phyloP scores from a whole-genome alignment of 2,888 invertebrate genomes.

The Holacanthella duospinosa region DNA sequence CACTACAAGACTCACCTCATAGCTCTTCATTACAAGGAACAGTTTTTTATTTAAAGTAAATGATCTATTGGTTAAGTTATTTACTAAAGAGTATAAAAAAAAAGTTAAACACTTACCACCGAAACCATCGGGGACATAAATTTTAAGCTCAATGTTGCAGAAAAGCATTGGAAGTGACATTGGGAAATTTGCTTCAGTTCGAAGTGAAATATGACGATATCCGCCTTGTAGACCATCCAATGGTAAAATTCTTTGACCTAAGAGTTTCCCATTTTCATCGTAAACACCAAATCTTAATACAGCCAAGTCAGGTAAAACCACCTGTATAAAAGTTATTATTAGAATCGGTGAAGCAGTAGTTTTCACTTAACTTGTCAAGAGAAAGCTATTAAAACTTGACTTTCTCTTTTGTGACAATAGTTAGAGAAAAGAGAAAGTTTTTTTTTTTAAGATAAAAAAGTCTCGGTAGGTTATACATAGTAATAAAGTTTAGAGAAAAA shows the following conservation, averaged over 20 bases:
- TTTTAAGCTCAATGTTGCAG: conserved; percentile 97
- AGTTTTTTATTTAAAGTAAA: not conserved
- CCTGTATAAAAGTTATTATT: conserved; percentile 47
- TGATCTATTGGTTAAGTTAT: not conserved
- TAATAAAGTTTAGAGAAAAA: no score
- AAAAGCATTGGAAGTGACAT: conserved; percentile 98
- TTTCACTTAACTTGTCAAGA: not conserved
- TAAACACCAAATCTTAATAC: conserved; percentile 96
- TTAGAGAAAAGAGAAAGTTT: not conserved
- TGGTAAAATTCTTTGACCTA: conserved; percentile 94
- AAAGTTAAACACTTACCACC: conserved; percentile 56
- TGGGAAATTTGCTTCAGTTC: conserved; percentile 98
- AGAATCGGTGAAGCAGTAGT: not conserved
- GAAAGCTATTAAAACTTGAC: not conserved
- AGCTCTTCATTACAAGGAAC: no score
- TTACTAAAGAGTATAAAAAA: not conserved
- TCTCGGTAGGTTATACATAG: no score
- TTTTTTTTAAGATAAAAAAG: not conserved
- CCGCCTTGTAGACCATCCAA: conserved; percentile 95
- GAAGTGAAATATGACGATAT: conserved; percentile 90
- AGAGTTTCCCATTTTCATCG: conserved; percentile 90
- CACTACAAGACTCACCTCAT: no score
- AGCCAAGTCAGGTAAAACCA: conserved; percentile 93
- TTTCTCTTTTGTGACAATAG: not conserved
- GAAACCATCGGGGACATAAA: conserved; percentile 98